Percentiles rank a stretch among this genome's conserved stretches.
Evolutionary conservation across 2,113 vertebrate species (phyloP).

Genomic region (Lepus timidus): DNA sequence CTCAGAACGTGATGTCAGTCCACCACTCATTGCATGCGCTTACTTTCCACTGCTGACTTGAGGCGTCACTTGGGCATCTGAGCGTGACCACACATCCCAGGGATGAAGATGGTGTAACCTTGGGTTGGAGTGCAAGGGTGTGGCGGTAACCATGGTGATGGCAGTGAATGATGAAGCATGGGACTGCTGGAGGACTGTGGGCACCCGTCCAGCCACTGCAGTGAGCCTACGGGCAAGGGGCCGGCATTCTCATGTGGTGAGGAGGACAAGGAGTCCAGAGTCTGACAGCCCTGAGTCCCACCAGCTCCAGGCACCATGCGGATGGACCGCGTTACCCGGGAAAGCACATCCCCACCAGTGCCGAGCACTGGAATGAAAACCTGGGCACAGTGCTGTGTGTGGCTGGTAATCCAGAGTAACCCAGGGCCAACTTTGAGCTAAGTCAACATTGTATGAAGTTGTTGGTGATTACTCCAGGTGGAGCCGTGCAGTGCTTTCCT

Average conservation of each 20-base stretch:
- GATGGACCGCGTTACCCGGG: accelerated
- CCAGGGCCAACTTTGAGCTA: background rate
- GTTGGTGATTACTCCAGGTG: background rate
- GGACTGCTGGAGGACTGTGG: background rate
- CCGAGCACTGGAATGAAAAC: accelerated
- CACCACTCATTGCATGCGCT: background rate
- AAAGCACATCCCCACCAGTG: background rate
- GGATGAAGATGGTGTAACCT: accelerated
- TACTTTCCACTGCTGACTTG: background rate
- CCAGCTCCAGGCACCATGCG: accelerated
- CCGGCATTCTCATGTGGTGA: background rate
- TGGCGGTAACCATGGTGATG: background rate
- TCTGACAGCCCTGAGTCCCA: background rate
- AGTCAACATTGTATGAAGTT: background rate
- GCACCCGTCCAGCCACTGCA: background rate
- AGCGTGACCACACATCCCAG: background rate
- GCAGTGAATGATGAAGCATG: accelerated
- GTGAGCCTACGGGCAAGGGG: background rate
- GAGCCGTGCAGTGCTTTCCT: accelerated
- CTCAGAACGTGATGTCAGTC: background rate
- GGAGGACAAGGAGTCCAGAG: background rate
- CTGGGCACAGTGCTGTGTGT: accelerated
- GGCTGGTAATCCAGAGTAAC: background rate
- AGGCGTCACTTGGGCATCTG: accelerated
- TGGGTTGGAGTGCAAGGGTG: background rate